Percentiles rank a stretch among this genome's conserved stretches.
phyloP scores from a whole-genome alignment of 2,797 vertebrate species.

The Siniperca scherzeri region DNA sequence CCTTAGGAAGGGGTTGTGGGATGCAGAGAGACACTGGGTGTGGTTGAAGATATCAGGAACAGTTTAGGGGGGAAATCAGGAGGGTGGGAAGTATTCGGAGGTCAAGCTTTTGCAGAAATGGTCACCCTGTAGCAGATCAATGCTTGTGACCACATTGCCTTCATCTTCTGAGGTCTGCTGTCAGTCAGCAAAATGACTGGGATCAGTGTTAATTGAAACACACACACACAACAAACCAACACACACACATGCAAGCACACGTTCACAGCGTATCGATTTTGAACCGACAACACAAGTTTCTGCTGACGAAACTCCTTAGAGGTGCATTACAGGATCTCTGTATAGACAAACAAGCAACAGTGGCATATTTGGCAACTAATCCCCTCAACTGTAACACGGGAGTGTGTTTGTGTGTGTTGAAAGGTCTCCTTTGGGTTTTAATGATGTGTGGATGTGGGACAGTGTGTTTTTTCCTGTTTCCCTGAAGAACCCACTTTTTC shows the following conservation, averaged over 20 bases:
- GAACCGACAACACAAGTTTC: conserved; percentile 31
- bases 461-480: conserved; percentile 32
- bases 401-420: conserved; percentile 24
- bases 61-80: background rate
- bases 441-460: conserved; percentile 19
- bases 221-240: conserved; percentile 20
- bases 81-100: background rate
- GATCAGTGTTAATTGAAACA: conserved; percentile 34
- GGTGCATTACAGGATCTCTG: conserved; percentile 43
- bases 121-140: conserved; percentile 45
- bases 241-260: conserved; percentile 13
- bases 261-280: conserved; percentile 31
- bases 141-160: conserved; percentile 65
- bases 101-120: conserved; percentile 10
- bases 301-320: conserved; percentile 36
- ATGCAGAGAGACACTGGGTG: background rate
- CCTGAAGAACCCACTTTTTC: conserved; percentile 23
- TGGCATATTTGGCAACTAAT: conserved; percentile 41
- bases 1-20: background rate
- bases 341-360: conserved; percentile 21
- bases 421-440: conserved; percentile 23
- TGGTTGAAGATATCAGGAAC: background rate
- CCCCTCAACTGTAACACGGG: conserved; percentile 18
- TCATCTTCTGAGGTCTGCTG: conserved; percentile 47
- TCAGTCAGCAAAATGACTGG: conserved; percentile 36